Base-by-base conservation (phyloP, 1,140 invertebrate species). In the Philopotamus ludificatus region DNA sequence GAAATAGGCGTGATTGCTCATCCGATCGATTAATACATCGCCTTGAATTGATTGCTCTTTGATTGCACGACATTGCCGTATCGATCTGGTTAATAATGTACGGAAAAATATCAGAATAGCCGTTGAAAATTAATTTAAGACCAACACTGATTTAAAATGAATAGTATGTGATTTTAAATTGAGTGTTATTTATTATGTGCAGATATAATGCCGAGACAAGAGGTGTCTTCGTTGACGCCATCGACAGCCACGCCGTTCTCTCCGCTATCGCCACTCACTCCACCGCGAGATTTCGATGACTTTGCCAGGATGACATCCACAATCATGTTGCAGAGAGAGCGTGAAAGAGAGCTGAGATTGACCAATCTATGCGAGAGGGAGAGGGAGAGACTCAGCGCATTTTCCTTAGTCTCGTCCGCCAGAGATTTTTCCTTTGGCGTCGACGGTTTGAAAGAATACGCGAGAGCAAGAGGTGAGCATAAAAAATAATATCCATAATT, bases 341-440 rank as follows among this genome's bases (percentile, higher is more conserved):
- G 60, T 1, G 60, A 62, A 50, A 50, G 60, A 25, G 60, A 62
- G 18, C 4, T 62, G 16, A 50, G 60, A 45, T 15, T 69, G 25
- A 47, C 42, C 21, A 62, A 57, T 23, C 58, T 64, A 41, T 70
- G 65, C 44, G 61, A 70, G 49, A 53, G 65, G 50, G 68, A 70
- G 28, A 59, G 61, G 44, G 55, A 67, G 45, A 54, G 75, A 28
- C 73, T 76, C n/a, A 74, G 75, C 44, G 75, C 75, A 1, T 77
- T 78, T 51, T 75, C 76, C 25, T 67, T 78, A 65, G 76, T 77
- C 34, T 55, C 69, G n/a, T 75, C 73, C 41, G 72, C 72, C 15
- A 74, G 74, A 53, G 75, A 77, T 25, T 70, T 74, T 16, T 71
- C 76, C 34, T 68, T 70, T 41, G 66, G 66, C 15, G 59, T 68